Conservation (phyloP, 2,888 invertebrate species). For the Drosophila infuscata region DNA sequence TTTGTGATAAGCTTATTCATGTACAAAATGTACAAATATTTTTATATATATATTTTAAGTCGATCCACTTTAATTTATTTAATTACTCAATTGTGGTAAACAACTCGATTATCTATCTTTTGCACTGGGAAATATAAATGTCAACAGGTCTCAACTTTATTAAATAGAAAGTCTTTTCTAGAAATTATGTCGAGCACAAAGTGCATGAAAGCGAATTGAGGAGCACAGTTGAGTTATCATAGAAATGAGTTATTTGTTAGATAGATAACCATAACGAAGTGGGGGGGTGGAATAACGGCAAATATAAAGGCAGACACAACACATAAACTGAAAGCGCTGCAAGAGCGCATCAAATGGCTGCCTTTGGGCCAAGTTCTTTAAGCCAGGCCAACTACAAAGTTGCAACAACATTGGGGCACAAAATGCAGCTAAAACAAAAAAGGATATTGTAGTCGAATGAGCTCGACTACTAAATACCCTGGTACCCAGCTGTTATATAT, state of each 20-base stretch:
- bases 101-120: no score
- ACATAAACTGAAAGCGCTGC: neutral
- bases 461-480: neutral
- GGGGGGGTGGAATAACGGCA: neutral
- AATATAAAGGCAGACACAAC: constrained; percentile 30
- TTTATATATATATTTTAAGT: no score
- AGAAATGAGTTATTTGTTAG: constrained; percentile 63
- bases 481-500: neutral
- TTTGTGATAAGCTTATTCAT: no score
- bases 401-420: neutral
- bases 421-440: neutral
- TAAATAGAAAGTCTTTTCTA: neutral
- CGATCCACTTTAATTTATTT: no score
- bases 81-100: no score
- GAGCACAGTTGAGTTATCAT: constrained; percentile 52
- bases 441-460: neutral
- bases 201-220: constrained; percentile 25
- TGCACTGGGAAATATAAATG: neutral
- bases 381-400: constrained; percentile 2
- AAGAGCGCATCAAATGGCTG: neutral
- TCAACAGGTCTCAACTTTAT: neutral
- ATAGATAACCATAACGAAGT: constrained; percentile 52
- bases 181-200: constrained; percentile 29
- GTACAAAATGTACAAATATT: no score
- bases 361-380: constrained; percentile 7